A percentile compares a stretch with the other conserved stretches of the same genome.
Conservation (phyloP, 2,888 invertebrate species). For the Tachina lurida region DNA sequence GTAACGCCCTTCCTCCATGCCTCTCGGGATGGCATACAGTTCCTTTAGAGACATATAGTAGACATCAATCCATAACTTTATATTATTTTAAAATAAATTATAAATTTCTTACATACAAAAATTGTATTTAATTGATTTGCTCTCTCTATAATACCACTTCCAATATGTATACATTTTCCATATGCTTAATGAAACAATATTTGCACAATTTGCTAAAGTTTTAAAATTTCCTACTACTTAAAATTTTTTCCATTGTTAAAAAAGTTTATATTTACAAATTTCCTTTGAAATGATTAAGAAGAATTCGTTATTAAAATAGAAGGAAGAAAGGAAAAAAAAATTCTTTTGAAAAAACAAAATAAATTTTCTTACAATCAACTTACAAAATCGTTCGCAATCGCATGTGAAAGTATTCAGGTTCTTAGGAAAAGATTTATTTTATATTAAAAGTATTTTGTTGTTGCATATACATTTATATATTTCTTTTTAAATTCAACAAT, state of each 20-base stretch:
- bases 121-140: no score
- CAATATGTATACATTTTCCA: neutral
- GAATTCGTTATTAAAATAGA: slow-evolving; percentile 24
- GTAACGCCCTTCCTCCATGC: no score
- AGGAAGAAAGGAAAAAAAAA: neutral
- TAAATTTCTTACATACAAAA: no score
- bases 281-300: slow-evolving; percentile 19
- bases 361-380: slow-evolving; percentile 29
- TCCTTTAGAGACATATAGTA: no score
- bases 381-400: slow-evolving; percentile 17
- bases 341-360: slow-evolving; percentile 5
- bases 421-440: slow-evolving; percentile 38
- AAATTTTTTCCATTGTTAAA: neutral
- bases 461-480: slow-evolving; percentile 37
- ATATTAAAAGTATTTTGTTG: slow-evolving; percentile 43
- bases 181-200: neutral
- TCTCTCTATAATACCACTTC: no score
- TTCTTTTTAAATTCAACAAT: slow-evolving; percentile 43
- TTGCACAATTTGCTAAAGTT: neutral
- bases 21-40: no score
- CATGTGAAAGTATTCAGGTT: slow-evolving; percentile 14
- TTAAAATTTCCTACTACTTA: neutral
- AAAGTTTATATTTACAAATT: neutral
- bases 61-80: no score
- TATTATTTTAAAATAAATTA: no score